phyloP scores from a whole-genome alignment of 2,113 vertebrate species.

The Amazona vittata region DNA sequence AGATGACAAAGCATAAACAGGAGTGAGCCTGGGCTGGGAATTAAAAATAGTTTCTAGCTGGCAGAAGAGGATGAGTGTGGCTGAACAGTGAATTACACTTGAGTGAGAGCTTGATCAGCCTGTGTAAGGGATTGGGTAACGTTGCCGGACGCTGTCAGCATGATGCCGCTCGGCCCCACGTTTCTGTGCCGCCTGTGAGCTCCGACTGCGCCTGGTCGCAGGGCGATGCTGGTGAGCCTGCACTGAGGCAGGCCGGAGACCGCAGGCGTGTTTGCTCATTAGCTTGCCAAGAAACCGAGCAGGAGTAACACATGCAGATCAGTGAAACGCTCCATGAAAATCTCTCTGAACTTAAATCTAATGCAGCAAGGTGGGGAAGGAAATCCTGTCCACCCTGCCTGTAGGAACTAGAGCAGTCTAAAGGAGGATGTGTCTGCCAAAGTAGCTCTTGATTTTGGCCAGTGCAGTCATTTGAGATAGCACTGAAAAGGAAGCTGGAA shows the following conservation, averaged over 20 bases:
- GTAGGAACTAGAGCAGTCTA: not conserved
- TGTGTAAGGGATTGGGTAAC: not conserved
- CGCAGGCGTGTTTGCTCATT: rapidly evolving
- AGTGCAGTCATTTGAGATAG: not conserved
- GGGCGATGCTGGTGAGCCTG: not conserved
- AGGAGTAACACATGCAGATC: not conserved
- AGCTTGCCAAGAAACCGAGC: not conserved
- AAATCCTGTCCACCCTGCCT: not conserved
- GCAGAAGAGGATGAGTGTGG: not conserved
- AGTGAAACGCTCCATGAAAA: not conserved
- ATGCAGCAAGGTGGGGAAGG: not conserved
- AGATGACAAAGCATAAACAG: not conserved
- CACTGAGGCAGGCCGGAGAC: rapidly evolving
- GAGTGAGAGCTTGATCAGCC: not conserved
- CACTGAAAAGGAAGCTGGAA: slow-evolving; percentile 41
- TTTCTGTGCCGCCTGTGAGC: not conserved
- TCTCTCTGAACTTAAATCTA: not conserved
- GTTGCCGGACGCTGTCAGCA: rapidly evolving
- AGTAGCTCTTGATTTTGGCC: slow-evolving; percentile 1
- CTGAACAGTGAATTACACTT: not conserved
- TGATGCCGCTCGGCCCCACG: not conserved
- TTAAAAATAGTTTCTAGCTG: not conserved
- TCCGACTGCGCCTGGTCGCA: not conserved
- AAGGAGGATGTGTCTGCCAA: slow-evolving; percentile 1
- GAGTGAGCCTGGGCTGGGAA: not conserved